Evolutionary conservation across 2,888 invertebrate species (phyloP).

Genomic region (Pediacus dermestoides): DNA sequence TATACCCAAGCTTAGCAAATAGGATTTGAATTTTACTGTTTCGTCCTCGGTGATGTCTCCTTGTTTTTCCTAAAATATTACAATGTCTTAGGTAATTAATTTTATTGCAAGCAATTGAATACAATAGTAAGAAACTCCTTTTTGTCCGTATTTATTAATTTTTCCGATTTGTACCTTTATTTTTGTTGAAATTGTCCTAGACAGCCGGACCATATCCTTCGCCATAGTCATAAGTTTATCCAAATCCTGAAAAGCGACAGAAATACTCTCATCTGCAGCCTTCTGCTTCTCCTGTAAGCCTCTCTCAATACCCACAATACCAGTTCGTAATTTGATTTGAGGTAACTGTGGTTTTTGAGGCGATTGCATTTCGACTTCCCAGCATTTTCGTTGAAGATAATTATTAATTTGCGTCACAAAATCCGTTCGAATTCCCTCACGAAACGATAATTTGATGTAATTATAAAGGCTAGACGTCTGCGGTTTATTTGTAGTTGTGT

Average conservation of each 20-base stretch:
- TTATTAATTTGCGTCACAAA: slow-evolving; percentile 64
- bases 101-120: slow-evolving; percentile 1
- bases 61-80: slow-evolving; percentile 65
- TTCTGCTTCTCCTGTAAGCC: slow-evolving; percentile 86
- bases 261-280: slow-evolving; percentile 88
- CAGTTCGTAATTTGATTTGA: slow-evolving; percentile 71
- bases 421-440: slow-evolving; percentile 69
- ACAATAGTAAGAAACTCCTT: neutral
- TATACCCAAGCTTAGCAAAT: slow-evolving; percentile 93
- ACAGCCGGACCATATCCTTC: slow-evolving; percentile 93
- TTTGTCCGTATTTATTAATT: neutral
- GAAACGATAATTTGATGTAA: slow-evolving; percentile 81
- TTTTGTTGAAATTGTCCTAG: slow-evolving; percentile 87
- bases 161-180: slow-evolving; percentile 63
- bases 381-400: slow-evolving; percentile 60
- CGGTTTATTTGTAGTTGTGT: slow-evolving; percentile 62
- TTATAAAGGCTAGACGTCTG: slow-evolving; percentile 66
- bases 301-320: slow-evolving; percentile 95
- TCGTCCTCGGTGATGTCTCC: slow-evolving; percentile 97
- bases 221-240: slow-evolving; percentile 93
- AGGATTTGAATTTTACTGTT: slow-evolving; percentile 92
- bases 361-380: slow-evolving; percentile 53
- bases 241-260: slow-evolving; percentile 92
- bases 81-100: slow-evolving; percentile 2
- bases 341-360: slow-evolving; percentile 35